Base-by-base conservation (phyloP, 1,140 invertebrate genomes). In the Doryteuthis pealeii region DNA sequence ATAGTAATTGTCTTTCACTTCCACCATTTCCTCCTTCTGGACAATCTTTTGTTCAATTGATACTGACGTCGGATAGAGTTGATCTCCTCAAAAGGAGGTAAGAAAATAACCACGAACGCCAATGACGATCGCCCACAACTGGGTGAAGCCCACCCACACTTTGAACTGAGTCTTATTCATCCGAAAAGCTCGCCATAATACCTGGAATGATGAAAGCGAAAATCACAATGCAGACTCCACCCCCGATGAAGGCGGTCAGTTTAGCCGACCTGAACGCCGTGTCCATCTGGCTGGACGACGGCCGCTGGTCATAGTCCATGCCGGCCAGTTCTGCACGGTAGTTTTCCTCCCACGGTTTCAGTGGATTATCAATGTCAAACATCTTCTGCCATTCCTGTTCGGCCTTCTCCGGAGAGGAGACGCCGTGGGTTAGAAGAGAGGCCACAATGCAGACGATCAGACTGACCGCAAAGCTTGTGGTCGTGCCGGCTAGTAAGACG, bases 301-400 rank as follows among this genome's bases (percentile, higher is more conserved):
- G 87, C 45, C 86, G 80, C 1, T 80, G 80, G 12, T 86, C 84
- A 49, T 84, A 83, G 66, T 82, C 75, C 28, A 54, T 73, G 74
- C 78, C 85, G 73, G 82, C 81, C 14, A 87, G 69, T 32, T 87
- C 85, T 58, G 87, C 82, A 8, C 82, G 75, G 76, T 86, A 88
- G 66, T 86, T 82, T 26, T 88, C 70, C 67, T 87, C 83, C 88
- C 88, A 89, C n/a, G 88, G 88, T 67, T 84, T 82, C 0, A 89
- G 80, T 10, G 88, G 88, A 76, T 89, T 89, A 77, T 89, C 88
- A 62, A 89, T 89, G 75, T 89, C 84, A 70, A 86, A 84, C 74
- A 87, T 86, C 77, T 87, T 87, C 76, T 88, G 85, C 88, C 88
- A 89, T 73, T 88, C 86, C 32, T 73, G 73, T 54, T 81, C 75